A percentile compares a stretch with the other conserved stretches of the same genome.
Conservation (phyloP, 2,113 vertebrate genomes). For the Orientallactaga bullata region DNA sequence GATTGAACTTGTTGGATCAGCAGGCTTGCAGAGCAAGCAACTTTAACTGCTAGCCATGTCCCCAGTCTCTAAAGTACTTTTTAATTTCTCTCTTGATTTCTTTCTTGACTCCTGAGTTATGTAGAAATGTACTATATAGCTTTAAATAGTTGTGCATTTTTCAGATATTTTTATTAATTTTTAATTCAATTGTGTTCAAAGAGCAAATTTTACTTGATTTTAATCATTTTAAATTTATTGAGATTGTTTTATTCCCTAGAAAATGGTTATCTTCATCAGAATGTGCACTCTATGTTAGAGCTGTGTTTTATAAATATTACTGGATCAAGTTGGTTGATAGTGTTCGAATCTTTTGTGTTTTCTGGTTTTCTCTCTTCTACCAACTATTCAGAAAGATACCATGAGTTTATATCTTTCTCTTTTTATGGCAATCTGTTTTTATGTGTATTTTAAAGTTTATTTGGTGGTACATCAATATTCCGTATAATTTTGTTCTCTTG, state of each 20-base stretch:
- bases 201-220: neutral
- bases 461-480: neutral
- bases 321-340: neutral
- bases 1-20: too few relatives aligned
- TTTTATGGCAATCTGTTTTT: neutral
- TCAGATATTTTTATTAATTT: neutral
- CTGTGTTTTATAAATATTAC: neutral
- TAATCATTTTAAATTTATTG: neutral
- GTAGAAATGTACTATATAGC: neutral
- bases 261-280: neutral
- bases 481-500: conserved; percentile 17
- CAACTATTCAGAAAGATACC: neutral
- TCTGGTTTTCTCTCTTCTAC: neutral
- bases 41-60: too few relatives aligned
- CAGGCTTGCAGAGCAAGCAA: too few relatives aligned
- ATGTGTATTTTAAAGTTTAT: neutral
- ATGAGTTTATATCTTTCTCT: neutral
- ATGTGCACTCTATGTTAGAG: neutral
- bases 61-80: neutral
- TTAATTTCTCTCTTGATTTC: neutral
- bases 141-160: neutral
- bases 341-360: neutral
- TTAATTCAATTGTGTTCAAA: neutral
- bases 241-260: neutral
- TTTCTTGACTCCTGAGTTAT: neutral